A percentile compares a stretch with the other conserved stretches of the same genome.
Evolutionary conservation across 64 coral and sea anemone species (phyloP).

Genomic region (Dendrophyllia cribrosa): DNA sequence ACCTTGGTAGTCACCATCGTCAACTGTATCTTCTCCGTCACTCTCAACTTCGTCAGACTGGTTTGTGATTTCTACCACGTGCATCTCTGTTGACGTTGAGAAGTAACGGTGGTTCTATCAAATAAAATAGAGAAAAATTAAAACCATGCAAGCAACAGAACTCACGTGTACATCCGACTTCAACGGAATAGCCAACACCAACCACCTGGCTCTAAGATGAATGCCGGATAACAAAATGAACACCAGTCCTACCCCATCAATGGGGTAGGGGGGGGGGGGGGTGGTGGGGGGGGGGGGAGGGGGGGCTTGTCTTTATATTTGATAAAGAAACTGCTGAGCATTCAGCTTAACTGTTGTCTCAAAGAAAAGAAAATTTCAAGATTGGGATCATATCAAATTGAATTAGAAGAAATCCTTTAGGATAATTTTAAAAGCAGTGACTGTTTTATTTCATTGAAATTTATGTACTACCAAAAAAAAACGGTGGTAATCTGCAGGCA

Average conservation of each 20-base stretch:
- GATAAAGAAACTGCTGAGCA: too few relatives aligned
- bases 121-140: background rate
- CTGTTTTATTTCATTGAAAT: background rate
- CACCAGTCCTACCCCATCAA: too few relatives aligned
- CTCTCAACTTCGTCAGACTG: background rate
- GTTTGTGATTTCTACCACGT: background rate
- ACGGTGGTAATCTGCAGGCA: background rate
- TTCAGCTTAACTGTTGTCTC: too few relatives aligned
- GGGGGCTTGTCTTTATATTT: too few relatives aligned
- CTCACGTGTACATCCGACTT: too few relatives aligned
- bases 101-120: background rate
- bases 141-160: too few relatives aligned
- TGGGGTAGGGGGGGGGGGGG: too few relatives aligned
- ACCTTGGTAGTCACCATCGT: background rate
- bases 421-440: too few relatives aligned
- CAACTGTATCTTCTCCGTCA: background rate
- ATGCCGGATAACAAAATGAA: background rate
- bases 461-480: background rate
- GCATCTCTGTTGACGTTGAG: background rate
- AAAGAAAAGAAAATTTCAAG: too few relatives aligned
- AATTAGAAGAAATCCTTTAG: too few relatives aligned
- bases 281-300: too few relatives aligned
- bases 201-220: background rate
- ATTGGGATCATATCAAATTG: too few relatives aligned
- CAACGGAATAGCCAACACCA: background rate